A percentile compares a stretch with the other conserved stretches of the same genome.
These are phyloP conservation scores for Calyptomena viridis DNA, from an alignment of 2,113 vertebrate species.

Conservation along the genomic window DNA sequence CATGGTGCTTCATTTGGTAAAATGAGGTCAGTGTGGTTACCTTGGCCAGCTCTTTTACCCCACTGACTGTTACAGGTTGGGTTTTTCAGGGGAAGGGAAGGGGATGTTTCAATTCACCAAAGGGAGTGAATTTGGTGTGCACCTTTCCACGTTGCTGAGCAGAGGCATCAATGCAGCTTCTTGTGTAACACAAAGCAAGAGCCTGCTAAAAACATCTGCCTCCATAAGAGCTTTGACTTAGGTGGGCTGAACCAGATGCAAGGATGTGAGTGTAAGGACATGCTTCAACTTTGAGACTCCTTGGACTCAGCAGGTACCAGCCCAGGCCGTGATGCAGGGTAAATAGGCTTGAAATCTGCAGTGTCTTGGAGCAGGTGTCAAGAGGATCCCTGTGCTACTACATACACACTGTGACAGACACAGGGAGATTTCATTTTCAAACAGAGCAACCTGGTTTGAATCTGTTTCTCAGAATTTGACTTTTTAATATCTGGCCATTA, in stretches of 20 bases:
- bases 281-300: background rate
- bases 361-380: background rate
- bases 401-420: rapidly evolving
- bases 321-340: background rate
- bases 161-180: background rate
- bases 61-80: background rate
- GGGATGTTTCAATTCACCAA: background rate
- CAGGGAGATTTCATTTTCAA: background rate
- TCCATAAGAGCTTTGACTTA: background rate
- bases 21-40: background rate
- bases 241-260: background rate
- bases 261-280: background rate
- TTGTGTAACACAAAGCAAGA: background rate
- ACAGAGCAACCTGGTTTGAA: background rate
- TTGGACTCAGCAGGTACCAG: background rate
- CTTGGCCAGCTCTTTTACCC: background rate
- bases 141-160: background rate
- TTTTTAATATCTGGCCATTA: background rate
- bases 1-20: background rate
- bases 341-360: background rate
- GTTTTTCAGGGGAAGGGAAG: background rate
- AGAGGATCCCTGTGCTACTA: background rate
- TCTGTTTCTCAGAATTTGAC: background rate
- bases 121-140: background rate
- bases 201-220: background rate